Evolutionary conservation across 2,113 vertebrate genomes (phyloP), one percentile per base, ranked within the genome.

Genomic region (Ammospiza nelsoni): DNA sequence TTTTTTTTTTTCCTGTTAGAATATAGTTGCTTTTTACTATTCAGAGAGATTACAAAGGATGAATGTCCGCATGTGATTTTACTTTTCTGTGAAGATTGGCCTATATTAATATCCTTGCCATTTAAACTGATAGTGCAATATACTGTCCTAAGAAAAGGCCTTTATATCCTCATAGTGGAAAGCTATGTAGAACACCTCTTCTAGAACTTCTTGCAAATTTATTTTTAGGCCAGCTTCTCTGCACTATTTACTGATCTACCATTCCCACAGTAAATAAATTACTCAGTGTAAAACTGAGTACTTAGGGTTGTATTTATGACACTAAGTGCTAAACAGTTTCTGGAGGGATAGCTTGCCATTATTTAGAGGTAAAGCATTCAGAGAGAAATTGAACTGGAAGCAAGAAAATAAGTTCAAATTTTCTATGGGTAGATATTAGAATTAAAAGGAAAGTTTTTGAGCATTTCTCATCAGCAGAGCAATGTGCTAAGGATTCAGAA

Each of bases 1-100:
- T 23, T 44, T 46, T 39, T 37, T 37, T 49, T 57, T 15, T 10
- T 1, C 31, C 16, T n/a, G 2, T 69, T 80, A 61, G 33, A 85
- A 51, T 59, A 18, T 9, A 65, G 17, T 44, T 17, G 3, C 4
- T 33, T 91, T 87, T 74, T 74, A 12, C 18, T 81, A 1, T 31
- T 67, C 11, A 35, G 17, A 69, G 6, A 3, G 1, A 51, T 90
- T 76, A 49, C 3, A 33, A 55, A 58, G 20, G 20, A 52, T 62
- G 11, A 39, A 22, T 59, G 5, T 44, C 18, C 5, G 1, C 15
- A 12, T 1, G 1, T 37, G 18, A 12, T 48, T 49, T 0, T 59
- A 59, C 44, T 59, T 93, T 68, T 68, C 54, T 29, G 6, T 27
- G 28, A 73, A 51, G 48, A 78, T 87, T 75, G 2, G 62, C 14